Evolutionary conservation across 2,113 vertebrate genomes (phyloP), one percentile per base, ranked within the genome.

Genomic region (Colaptes auratus): DNA sequence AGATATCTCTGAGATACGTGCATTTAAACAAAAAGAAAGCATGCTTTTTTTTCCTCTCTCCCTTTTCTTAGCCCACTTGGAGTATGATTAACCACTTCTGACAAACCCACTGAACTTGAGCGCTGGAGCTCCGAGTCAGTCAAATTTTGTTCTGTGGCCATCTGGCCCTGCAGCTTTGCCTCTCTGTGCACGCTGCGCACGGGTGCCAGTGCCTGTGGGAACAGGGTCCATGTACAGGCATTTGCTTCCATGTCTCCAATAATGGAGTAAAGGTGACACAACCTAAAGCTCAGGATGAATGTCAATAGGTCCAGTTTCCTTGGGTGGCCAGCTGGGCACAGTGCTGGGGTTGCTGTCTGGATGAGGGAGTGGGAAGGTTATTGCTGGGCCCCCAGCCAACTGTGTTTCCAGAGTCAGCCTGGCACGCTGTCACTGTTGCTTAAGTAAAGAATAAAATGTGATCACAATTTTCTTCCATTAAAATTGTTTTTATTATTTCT

Each of bases 21-120:
- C 46, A 55, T 24, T 69, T 1, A 46, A 46, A 69, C 60, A 39
- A 71, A 8, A 12, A 19, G 19, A 28, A 50, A 50, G 20, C 48
- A 21, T 23, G 11, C 10, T 24, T 21, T 28, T 50, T 15, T 25
- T 20, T 65, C 27, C 35, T 14, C 39, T 44, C 36, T 21, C 27
- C 53, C 53, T 24, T 16, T 25, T 2, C 35, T 64, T 39, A 70
- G 39, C 52, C 46, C 4, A 0, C 44, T n/a, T n/a, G 23, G 65
- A 28, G 33, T 81, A 48, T 92, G 94, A 97, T 94, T 94, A 97
- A 97, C 89, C 75, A 81, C 92, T 95, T 92, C 73, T 97, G 96
- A 97, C 96, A 96, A 95, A 94, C 74, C 27, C 88, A 80, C 82
- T 96, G 95, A 95, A 76, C 86, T 55, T 82, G 88, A 96, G 86